Evolutionary conservation across 2,113 vertebrate species (phyloP).

Genomic region (Sceloporus undulatus): DNA sequence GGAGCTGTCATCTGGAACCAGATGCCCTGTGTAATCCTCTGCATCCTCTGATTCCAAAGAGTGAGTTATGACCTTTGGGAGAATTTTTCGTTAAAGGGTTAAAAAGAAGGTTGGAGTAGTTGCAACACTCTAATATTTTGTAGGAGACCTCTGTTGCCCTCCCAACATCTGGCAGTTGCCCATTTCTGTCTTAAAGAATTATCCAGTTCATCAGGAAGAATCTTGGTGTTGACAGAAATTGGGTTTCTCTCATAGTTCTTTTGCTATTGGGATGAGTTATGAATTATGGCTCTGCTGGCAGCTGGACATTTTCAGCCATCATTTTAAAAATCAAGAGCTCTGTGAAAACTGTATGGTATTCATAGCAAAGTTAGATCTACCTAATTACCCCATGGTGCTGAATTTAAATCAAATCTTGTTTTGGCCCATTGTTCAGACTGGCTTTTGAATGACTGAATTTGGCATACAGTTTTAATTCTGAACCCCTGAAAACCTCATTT

Average conservation of each 20-base stretch:
- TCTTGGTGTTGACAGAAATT: neutral
- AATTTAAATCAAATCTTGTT: neutral
- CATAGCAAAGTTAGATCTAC: neutral
- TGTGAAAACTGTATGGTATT: neutral
- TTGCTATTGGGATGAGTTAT: constrained; percentile 1
- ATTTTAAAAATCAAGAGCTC: neutral
- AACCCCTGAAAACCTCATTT: neutral
- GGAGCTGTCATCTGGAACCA: too few species aligned
- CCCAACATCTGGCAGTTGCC: too few species aligned
- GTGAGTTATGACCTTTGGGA: too few species aligned
- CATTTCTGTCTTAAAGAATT: neutral
- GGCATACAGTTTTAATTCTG: neutral
- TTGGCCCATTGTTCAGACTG: neutral
- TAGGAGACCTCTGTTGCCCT: too few species aligned
- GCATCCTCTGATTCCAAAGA: too few species aligned
- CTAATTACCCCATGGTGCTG: neutral
- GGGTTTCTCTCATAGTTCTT: neutral
- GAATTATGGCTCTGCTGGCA: neutral
- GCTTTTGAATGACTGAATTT: neutral
- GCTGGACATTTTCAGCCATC: neutral
- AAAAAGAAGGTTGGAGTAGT: too few species aligned
- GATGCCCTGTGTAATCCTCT: too few species aligned
- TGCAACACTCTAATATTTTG: too few species aligned
- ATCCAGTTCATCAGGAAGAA: neutral
- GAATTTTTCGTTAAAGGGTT: too few species aligned